Base-by-base conservation (phyloP, 2,113 vertebrate species). In the Triplophysa rosa region DNA sequence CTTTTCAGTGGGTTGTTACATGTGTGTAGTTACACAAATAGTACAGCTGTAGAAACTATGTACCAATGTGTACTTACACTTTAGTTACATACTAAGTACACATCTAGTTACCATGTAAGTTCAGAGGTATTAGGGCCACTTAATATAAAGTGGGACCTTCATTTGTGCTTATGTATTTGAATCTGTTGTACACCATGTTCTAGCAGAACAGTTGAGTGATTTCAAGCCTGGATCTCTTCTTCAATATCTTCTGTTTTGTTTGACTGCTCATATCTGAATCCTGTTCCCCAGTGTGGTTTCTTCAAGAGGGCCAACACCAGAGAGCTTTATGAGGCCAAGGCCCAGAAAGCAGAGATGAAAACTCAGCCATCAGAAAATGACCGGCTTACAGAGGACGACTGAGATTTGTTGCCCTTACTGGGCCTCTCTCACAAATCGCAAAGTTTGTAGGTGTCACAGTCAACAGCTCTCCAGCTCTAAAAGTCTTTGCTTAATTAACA, bases 251-350 rank as follows among this genome's bases (percentile, higher is more conserved):
- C 16, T 47, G 56, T 65, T 72, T 45, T 80, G 59, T 63, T 80
- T 61, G 68, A 62, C 26, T 64, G 40, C 58, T 80, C 42, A 40
- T 78, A 65, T 80, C 49, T 80, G 73, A 42, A 45, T 84, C 80
- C 81, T 85, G 93, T 84, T 88, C 85, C 86, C 67, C 92, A 95
- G 95, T 95, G 95, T 84, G 95, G 95, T 66, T 97, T 97, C 94
- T 97, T 96, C 95, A 93, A 92, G 88, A 91, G 95, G 89, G 95
- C 95, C 87, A 94, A 89, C 89, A 96, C 93, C 80, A 92, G 95
- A 29, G 94, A 96, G 90, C 91, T 95, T 92, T 97, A 96, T 85
- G 91, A 96, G 89, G 94, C 95, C 77, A 95, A 94, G 90, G 93
- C 90, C 83, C 95, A 95, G 91, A 96, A 93, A 86, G 96, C 95